Evolutionary conservation across 2,888 invertebrate species (phyloP), one percentile per base, ranked within the genome.

Genomic region (Chaitophorus viminalis): DNA sequence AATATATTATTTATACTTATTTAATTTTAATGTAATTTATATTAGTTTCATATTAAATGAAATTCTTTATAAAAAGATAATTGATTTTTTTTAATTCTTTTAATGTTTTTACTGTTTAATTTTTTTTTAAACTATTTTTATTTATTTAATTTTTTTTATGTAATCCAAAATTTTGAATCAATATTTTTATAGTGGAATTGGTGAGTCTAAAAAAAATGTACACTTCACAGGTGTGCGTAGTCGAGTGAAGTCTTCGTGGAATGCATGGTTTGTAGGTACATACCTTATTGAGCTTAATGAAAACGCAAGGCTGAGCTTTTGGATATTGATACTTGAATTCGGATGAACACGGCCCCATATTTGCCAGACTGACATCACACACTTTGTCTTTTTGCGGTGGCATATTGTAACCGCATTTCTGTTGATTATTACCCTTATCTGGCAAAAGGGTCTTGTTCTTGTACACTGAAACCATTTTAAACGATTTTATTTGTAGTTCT

Each of bases 201-300:
- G n/a, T n/a, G n/a, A n/a, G n/a, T n/a, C n/a, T 11, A 39, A 39
- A 39, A 39, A 9, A 39, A 6, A 39, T 9, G 6, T 39, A 39
- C 39, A 39, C 6, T 39, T 39, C 11, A 39, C 39, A 39, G 1
- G 39, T 39, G 46, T 46, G 46, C 8, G 11, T 46, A 14, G 3
- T 46, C 11, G 14, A 14, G 1, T 46, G 46, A 14, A 46, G 25
- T 60, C 29, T 65, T 70, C 17, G 17, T 29, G 17, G 17, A 65
- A 36, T 18, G 68, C 60, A 46, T 25, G 68, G 1, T 29, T 8
- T 68, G 29, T n/a, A n/a, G n/a, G n/a, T 68, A 90, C 91, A 92
- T 91, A 95, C 95, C 92, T 94, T 95, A 91, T 98, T 98, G 84
- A 98, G 92, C 91, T 97, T 97, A 88, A 98, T 92, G 90, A 96